phyloP scores from a whole-genome alignment of 2,888 invertebrate genomes.

The Nomada lathburiana region DNA sequence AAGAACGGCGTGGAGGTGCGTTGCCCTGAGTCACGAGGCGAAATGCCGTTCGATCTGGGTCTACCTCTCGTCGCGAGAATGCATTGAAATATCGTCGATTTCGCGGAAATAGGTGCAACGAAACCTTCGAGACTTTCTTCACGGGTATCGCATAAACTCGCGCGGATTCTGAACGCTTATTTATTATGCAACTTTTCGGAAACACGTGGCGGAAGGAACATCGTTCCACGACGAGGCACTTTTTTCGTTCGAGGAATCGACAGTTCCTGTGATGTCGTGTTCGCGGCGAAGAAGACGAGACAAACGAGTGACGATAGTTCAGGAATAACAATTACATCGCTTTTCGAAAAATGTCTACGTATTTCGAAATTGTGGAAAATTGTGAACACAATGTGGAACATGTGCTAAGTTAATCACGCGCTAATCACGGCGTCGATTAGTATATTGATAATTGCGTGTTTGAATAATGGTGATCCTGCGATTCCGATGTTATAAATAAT shows the following conservation, averaged over 20 bases:
- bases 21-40: constrained; percentile 19
- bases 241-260: too few species aligned
- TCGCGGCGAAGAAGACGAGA: not conserved
- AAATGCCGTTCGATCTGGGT: constrained; percentile 39
- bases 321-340: too few species aligned
- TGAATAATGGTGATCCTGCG: too few species aligned
- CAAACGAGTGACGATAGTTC: not conserved
- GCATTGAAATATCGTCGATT: constrained; percentile 44
- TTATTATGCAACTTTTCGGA: constrained; percentile 26
- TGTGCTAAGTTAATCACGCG: too few species aligned
- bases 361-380: too few species aligned
- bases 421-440: too few species aligned
- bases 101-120: constrained; percentile 12
- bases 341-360: too few species aligned
- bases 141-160: constrained; percentile 46
- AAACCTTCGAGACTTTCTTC: not conserved
- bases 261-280: too few species aligned
- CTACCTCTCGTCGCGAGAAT: constrained; percentile 15
- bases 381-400: too few species aligned
- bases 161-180: constrained; percentile 52
- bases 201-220: not conserved
- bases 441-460: too few species aligned
- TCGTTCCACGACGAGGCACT: too few species aligned
- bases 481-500: too few species aligned
- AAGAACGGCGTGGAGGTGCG: not conserved